phyloP scores from a whole-genome alignment of 2,113 vertebrate species.

The Pogonocichla stellata region DNA sequence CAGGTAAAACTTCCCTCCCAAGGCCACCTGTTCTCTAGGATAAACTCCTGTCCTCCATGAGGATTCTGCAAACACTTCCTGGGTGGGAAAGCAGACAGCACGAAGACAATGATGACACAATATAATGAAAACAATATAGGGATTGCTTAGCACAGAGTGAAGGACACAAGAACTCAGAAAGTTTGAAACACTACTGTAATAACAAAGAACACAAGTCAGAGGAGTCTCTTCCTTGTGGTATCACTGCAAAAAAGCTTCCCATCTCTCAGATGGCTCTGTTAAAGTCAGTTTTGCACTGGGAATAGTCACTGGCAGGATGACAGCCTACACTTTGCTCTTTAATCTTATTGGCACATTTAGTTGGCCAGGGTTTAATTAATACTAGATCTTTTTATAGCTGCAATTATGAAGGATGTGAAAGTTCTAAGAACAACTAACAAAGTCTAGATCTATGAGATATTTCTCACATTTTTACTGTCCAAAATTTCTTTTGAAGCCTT shows the following conservation, averaged over 20 bases:
- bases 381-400: not conserved
- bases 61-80: not conserved
- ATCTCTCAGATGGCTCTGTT: not conserved
- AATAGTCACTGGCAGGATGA: not conserved
- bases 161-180: not conserved
- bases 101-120: not conserved
- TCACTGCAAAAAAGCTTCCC: not conserved
- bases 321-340: not conserved
- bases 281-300: not conserved
- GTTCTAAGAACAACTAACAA: not conserved
- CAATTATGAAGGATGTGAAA: not conserved
- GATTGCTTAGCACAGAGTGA: not conserved
- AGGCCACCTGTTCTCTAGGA: not conserved
- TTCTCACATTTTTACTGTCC: not conserved
- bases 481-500: not conserved
- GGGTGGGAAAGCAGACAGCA: not conserved
- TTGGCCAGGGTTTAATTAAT: not conserved
- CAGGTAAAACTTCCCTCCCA: not conserved
- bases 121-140: not conserved
- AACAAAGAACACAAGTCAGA: not conserved
- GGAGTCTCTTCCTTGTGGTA: not conserved
- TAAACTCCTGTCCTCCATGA: not conserved
- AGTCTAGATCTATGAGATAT: not conserved
- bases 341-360: not conserved
- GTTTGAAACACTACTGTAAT: not conserved